Base-by-base conservation (phyloP, 37 sponge, comb jelly and placozoan genomes). In the Lycopodina hypogea region DNA sequence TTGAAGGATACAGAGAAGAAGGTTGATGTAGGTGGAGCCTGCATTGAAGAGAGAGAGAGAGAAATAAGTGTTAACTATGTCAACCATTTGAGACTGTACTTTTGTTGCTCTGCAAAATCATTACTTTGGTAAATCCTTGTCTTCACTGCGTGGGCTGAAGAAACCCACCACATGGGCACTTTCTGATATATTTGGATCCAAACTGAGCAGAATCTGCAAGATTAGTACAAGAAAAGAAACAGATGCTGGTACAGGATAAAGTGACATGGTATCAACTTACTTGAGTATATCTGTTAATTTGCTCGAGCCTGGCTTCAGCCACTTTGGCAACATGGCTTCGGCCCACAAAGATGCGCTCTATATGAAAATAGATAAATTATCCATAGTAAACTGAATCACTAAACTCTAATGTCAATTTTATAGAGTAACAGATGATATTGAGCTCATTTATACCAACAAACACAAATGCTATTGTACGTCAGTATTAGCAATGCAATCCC, bases 271-370 rank as follows among this genome's bases (percentile, higher is more conserved):
- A 4, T 17, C 15, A 3, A 42, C 70, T 70, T 41, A 89, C 92
- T 69, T 92, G 84, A 48, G 88, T 87, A 71, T 92, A 92, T 62
- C 73, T 48, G 42, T 92, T 92, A 58, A 92, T 83, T 33, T 80
- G 67, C 0, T 92, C 92, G 56, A 87, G 55, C 64, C 92, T 74
- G 36, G 92, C 92, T 80, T 92, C 92, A 41, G 92, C 92, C 18
- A 92, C 92, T 29, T 50, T 87, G 51, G 80, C 81, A 58, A 92
- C 85, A 77, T 92, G 84, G 71, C 92, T 92, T 41, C 92, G 50
- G 7, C 92, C 92, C 58, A 87, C 74, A 61, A 92, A 81, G 23
- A 87, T 92, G 38, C 92, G 69, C 71, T 75, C 92, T 91, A 63
- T 30, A 38, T 61, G 38, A 17, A 75, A 1, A 41, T 42, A 48